Evolutionary conservation across 2,888 invertebrate genomes (phyloP), one percentile per base, ranked within the genome.

Genomic region (Cylloceria caligata): DNA sequence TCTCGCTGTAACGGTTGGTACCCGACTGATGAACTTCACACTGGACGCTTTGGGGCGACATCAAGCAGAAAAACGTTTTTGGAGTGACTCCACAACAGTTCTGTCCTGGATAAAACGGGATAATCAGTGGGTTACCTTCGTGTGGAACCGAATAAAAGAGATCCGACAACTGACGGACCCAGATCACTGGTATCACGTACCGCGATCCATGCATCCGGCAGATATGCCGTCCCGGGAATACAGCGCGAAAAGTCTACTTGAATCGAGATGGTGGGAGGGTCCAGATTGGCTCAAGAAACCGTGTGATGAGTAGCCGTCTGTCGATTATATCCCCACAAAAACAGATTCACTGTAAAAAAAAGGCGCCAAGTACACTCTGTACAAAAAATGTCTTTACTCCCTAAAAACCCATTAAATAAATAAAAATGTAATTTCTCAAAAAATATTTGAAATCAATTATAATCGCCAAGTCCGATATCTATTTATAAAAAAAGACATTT

Each of bases 171-270:
- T 85, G 21, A 75, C 84, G 13, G 34, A 62, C 1, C 42, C 62
- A 1, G 69, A 83, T 2, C 21, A 68, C 0, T 91, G 90, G 90
- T 47, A 79, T n/a, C 87, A 88, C 81, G 80, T 91, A 5, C 89
- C 90, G 3, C 90, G 90, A 6, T 24, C 24, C 3, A 9, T 83
- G 4, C 91, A 91, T 73, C 89, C 89, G 7, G 90, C 90, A 2
- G 90, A 90, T 78, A 71, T 89, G 7, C 88, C 89, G 3, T 90
- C 89, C 1, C 60, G 90, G 45, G 90, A 90, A 5, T 90, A 90
- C 80, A 71, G 74, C 13, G 82, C 86, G 2, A 65, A 83, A 60
- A 72, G 87, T 16, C 81, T 91, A 3, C 5, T 86, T 7, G 77
- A 88, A 34, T 85, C 87, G 5, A 64, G 74, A 84, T 91, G 90